Evolutionary conservation across 1,140 invertebrate species (phyloP).

Genomic region (Marisa cornuarietis): DNA sequence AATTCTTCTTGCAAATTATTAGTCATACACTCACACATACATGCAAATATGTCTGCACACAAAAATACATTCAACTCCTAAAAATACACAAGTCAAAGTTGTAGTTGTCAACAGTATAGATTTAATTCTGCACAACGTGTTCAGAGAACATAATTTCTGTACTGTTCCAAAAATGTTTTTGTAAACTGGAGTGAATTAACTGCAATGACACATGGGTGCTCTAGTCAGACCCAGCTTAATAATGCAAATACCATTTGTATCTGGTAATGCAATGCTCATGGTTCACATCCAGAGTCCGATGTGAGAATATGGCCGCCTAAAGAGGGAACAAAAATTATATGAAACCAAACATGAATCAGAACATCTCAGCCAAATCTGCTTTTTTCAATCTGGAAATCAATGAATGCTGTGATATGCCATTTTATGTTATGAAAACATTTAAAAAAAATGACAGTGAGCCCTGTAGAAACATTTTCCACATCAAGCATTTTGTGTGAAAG

Average conservation of each 20-base stretch:
- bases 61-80: too few species aligned
- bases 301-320: background rate
- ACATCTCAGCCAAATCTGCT: background rate
- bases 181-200: background rate
- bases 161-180: background rate
- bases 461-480: background rate
- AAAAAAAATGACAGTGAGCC: background rate
- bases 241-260: too few species aligned
- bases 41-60: too few species aligned
- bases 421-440: background rate
- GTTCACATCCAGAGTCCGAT: background rate
- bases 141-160: too few species aligned
- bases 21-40: too few species aligned
- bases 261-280: background rate
- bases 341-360: background rate
- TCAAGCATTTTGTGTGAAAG: background rate
- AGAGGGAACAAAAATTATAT: background rate
- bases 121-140: too few species aligned
- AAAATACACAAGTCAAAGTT: too few species aligned
- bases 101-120: too few species aligned
- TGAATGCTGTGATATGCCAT: background rate
- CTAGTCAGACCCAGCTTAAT: background rate
- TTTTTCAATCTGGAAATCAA: conserved; percentile 2
- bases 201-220: background rate
- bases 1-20: too few species aligned